Conservation (phyloP, 2,113 vertebrate species). For the Okapia johnstoni region DNA sequence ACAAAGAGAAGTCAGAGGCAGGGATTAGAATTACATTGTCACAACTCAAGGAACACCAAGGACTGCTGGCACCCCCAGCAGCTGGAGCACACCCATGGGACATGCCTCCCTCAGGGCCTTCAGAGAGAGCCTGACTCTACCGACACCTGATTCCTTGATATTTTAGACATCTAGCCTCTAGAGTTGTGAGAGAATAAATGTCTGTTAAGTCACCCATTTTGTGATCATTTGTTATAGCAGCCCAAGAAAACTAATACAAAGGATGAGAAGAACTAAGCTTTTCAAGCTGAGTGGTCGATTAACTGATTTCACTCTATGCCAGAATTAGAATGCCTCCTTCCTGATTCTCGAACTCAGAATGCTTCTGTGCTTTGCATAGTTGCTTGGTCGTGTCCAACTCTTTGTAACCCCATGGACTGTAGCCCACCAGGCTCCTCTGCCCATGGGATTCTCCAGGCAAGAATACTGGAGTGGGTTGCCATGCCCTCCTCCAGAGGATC, state of each 20-base stretch:
- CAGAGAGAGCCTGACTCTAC: neutral
- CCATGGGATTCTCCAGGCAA: neutral
- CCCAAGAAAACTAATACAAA: neutral
- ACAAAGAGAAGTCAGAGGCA: neutral
- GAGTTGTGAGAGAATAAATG: neutral
- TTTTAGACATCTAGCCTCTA: neutral
- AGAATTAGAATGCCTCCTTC: neutral
- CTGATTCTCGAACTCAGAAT: neutral
- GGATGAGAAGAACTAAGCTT: neutral
- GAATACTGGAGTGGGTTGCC: neutral
- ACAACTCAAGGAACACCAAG: neutral
- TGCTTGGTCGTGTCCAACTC: rapidly evolving
- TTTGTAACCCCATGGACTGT: neutral
- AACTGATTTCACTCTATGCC: neutral
- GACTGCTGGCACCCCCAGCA: neutral
- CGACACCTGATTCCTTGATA: neutral
- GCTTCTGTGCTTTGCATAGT: neutral
- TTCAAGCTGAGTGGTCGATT: neutral
- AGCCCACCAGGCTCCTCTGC: neutral
- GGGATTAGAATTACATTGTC: neutral
- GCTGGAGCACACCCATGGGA: neutral
- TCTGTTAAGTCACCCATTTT: neutral
- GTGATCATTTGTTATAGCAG: neutral
- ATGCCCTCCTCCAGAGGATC: neutral
- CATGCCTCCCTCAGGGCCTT: neutral